Conservation (phyloP, 2,113 vertebrate species). For the Amblyopsis rosae region DNA sequence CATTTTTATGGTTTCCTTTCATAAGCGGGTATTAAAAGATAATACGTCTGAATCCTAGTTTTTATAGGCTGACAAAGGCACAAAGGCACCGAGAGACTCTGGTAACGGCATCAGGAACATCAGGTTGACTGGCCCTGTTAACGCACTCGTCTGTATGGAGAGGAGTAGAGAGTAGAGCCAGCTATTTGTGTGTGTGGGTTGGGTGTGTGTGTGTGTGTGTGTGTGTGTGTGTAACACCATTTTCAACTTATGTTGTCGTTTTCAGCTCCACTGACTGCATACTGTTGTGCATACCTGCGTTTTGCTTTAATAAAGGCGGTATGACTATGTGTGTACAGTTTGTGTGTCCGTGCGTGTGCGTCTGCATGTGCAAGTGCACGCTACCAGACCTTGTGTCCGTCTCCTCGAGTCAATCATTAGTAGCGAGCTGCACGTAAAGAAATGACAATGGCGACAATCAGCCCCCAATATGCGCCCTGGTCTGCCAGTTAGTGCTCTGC, state of each 20-base stretch:
- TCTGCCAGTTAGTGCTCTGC: constrained; percentile 65
- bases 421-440: constrained; percentile 64
- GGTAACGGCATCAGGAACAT: constrained; percentile 78
- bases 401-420: constrained; percentile 65
- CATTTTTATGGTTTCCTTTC: constrained; percentile 82
- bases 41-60: constrained; percentile 76
- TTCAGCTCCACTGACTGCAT: neutral
- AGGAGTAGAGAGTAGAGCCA: too few relatives aligned
- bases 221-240: too few relatives aligned
- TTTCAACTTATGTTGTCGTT: too few relatives aligned
- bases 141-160: constrained; percentile 35
- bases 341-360: neutral
- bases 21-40: constrained; percentile 82
- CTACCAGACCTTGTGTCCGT: constrained; percentile 11
- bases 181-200: neutral
- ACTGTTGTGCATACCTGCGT: too few relatives aligned
- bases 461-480: constrained; percentile 58
- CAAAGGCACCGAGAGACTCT: constrained; percentile 53
- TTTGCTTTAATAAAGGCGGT: neutral
- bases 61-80: constrained; percentile 79
- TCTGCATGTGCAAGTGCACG: neutral
- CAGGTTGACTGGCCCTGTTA: constrained; percentile 61
- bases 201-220: too few relatives aligned
- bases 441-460: constrained; percentile 67
- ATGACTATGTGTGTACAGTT: neutral